Evolutionary conservation across 2,888 invertebrate species (phyloP).

Genomic region (Aleiodes alternator): DNA sequence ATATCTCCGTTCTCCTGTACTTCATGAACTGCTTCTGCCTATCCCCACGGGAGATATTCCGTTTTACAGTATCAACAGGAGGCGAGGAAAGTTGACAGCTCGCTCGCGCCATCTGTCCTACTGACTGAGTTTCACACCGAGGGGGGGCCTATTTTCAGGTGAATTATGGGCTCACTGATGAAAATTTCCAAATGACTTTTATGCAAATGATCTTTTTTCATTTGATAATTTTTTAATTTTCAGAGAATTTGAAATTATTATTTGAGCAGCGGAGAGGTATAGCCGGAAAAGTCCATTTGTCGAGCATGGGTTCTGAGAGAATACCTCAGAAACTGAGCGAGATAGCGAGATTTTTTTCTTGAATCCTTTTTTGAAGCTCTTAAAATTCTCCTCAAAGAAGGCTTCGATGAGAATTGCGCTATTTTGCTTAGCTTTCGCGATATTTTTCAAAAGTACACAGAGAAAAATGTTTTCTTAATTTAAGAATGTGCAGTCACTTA

Average conservation of each 20-base stretch:
- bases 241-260: background rate
- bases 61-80: conserved; percentile 30
- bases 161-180: conserved; percentile 42
- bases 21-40: conserved; percentile 8
- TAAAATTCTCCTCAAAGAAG: too few species aligned
- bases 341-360: too few species aligned
- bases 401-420: too few species aligned
- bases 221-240: background rate
- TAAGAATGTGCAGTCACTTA: too few species aligned
- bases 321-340: too few species aligned
- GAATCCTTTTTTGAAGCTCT: too few species aligned
- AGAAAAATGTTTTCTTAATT: too few species aligned
- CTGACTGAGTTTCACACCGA: conserved; percentile 28
- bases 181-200: background rate
- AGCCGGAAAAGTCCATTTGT: background rate
- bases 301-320: too few species aligned
- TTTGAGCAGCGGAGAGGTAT: too few species aligned
- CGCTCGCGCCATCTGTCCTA: conserved; percentile 35
- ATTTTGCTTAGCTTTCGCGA: too few species aligned
- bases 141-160: conserved; percentile 37
- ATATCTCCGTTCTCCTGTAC: conserved; percentile 7
- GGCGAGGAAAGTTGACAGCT: conserved; percentile 39
- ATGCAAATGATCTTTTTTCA: conserved; percentile 9
- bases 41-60: conserved; percentile 29
- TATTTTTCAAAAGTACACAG: too few species aligned